Percentiles rank a stretch among this genome's conserved stretches.
Evolutionary conservation across 2,113 vertebrate species (phyloP).

Genomic region (Antennarius striatus): DNA sequence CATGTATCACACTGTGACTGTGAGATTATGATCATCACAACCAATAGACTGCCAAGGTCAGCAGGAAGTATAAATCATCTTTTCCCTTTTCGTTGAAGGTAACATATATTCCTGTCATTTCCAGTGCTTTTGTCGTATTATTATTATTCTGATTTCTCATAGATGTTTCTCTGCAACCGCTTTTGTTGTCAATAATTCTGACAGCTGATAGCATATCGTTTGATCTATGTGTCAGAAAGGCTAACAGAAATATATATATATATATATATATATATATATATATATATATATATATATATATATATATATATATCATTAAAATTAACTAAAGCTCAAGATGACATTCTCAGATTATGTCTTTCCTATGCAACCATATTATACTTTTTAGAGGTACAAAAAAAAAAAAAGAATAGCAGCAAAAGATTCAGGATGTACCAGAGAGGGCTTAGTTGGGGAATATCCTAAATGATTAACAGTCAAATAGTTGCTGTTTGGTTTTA

Average conservation of each 20-base stretch:
- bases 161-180: no score
- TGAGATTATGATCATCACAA: constrained; percentile 84
- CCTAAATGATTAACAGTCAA: background rate
- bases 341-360: background rate
- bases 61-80: constrained; percentile 74
- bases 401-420: no score
- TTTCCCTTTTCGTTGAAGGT: constrained; percentile 25
- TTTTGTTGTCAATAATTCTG: background rate
- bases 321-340: background rate
- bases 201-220: background rate
- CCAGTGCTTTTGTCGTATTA: background rate
- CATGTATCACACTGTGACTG: constrained; percentile 86
- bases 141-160: background rate
- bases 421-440: no score
- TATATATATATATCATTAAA: background rate
- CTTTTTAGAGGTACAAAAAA: no score
- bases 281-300: background rate
- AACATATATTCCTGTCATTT: constrained; percentile 30
- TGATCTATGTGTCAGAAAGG: background rate
- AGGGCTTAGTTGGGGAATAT: no score
- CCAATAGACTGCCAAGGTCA: constrained; percentile 78
- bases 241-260: background rate
- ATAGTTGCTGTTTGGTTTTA: background rate
- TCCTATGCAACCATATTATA: background rate
- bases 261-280: no score